A percentile compares a stretch with the other conserved stretches of the same genome.
Conservation (phyloP, 2,113 vertebrate species). For the Oreochromis aureus region DNA sequence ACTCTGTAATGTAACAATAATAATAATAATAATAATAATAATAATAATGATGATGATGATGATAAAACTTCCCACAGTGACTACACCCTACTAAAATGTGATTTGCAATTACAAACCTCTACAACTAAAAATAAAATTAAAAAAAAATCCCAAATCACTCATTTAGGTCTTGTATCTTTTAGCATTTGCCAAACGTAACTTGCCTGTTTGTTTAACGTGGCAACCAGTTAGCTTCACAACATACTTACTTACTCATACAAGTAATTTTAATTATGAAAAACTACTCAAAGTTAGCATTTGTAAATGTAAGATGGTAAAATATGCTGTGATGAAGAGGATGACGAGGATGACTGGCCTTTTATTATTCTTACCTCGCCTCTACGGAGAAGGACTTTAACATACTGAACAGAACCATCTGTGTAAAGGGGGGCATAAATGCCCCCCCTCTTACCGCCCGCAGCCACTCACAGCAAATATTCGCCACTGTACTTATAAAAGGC, state of each 20-base stretch:
- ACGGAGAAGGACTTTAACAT: background rate
- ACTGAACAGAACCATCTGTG: background rate
- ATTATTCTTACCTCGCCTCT: background rate
- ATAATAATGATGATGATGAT: background rate
- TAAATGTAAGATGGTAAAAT: background rate
- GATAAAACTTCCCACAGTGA: background rate
- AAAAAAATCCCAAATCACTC: background rate
- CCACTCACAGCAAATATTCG: background rate
- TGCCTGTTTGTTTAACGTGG: background rate
- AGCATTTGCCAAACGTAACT: background rate
- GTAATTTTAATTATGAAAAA: background rate
- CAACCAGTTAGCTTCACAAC: background rate
- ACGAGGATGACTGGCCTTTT: background rate
- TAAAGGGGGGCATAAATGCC: background rate
- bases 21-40: accelerated
- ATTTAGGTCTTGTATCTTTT: background rate
- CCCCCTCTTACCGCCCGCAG: background rate
- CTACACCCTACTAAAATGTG: background rate
- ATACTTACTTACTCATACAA: background rate
- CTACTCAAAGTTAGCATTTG: background rate
- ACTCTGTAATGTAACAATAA: background rate
- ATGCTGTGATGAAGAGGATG: background rate
- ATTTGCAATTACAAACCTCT: background rate
- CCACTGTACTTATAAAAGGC: background rate
- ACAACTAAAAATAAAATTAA: background rate